Conservation (phyloP, 2,888 invertebrate genomes). For the Harpalus rufipes region DNA sequence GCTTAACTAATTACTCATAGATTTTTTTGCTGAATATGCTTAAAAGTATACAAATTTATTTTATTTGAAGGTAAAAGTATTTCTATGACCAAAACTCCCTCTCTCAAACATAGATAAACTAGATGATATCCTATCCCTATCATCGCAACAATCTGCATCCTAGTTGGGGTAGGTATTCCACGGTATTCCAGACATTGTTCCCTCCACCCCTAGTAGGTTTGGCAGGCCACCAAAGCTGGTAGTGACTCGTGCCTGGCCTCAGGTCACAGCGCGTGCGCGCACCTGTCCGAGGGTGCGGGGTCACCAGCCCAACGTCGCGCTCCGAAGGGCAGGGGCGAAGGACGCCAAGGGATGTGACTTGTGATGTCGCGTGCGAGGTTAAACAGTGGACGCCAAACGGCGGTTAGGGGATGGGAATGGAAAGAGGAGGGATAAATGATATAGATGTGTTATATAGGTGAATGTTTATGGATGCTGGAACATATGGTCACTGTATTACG, state of each 20-base stretch:
- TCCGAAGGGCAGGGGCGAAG: not conserved
- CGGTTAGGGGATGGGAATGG: not conserved
- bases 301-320: not conserved
- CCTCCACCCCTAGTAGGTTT: not conserved
- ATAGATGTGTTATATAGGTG: too few species aligned
- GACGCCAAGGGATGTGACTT: not conserved
- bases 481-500: too few species aligned
- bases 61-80: too few species aligned
- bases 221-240: not conserved
- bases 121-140: too few species aligned
- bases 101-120: too few species aligned
- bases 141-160: too few species aligned
- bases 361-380: not conserved
- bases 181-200: not conserved
- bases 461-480: too few species aligned
- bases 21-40: too few species aligned
- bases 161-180: not conserved
- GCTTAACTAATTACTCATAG: too few species aligned
- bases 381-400: not conserved
- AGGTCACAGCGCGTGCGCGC: constrained; percentile 57
- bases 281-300: constrained; percentile 31
- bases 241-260: constrained; percentile 51
- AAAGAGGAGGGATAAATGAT: too few species aligned
- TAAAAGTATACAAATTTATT: too few species aligned
- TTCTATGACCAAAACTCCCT: too few species aligned